Percentiles rank a stretch among this genome's conserved stretches.
These are phyloP conservation scores for Rotaria socialis DNA, from an alignment of 2,888 invertebrate species.

Conservation along the genomic window DNA sequence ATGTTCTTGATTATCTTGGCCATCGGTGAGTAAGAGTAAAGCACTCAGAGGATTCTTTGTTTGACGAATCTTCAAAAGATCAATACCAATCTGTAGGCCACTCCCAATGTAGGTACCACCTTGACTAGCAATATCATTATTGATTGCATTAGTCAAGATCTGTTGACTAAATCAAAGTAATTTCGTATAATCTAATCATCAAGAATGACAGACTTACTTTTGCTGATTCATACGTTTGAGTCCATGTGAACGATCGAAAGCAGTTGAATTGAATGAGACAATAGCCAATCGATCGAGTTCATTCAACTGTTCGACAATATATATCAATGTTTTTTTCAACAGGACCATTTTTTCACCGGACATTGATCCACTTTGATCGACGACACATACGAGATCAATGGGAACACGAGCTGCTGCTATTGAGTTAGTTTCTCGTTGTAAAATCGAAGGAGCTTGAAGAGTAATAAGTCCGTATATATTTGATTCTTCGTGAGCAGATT, in stretches of 20 bases:
- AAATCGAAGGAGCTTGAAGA: not conserved
- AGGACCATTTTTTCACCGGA: not conserved
- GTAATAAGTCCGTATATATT: not conserved
- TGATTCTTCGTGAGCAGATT: not conserved
- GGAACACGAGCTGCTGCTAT: not conserved
- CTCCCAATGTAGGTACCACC: too few species aligned
- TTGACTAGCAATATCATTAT: too few species aligned
- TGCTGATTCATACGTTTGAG: slow-evolving; percentile 20
- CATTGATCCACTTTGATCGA: slow-evolving; percentile 8
- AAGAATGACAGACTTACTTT: not conserved
- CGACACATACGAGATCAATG: not conserved
- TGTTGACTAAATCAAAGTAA: too few species aligned
- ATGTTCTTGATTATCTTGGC: too few species aligned
- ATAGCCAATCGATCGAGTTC: not conserved
- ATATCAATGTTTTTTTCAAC: not conserved
- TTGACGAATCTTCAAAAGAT: too few species aligned
- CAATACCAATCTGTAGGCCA: too few species aligned
- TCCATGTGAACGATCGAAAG: slow-evolving; percentile 30
- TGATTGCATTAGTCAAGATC: too few species aligned
- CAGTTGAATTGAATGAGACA: not conserved
- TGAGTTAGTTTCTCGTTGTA: not conserved
- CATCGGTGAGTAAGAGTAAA: too few species aligned
- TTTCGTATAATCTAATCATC: too few species aligned
- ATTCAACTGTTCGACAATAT: slow-evolving; percentile 8
- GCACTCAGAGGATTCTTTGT: too few species aligned